phyloP scores from a whole-genome alignment of 1,140 invertebrate species.

The Rhagoletis pomonella region DNA sequence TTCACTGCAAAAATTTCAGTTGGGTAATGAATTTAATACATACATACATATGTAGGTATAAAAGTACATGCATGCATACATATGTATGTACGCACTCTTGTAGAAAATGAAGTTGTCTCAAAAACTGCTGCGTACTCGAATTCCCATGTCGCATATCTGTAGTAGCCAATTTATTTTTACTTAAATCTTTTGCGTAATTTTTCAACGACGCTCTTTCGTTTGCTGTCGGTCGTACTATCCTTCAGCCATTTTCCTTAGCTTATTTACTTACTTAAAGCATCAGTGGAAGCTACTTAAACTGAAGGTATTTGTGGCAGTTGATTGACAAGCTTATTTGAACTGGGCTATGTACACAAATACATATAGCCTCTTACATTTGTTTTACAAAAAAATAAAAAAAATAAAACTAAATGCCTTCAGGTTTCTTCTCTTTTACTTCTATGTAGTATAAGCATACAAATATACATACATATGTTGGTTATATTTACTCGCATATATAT shows the following conservation, averaged over 20 bases:
- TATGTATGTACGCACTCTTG: too few species aligned
- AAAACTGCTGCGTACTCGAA: neutral
- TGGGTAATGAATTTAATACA: too few species aligned
- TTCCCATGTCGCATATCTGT: neutral
- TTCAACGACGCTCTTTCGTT: neutral
- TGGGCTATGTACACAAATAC: neutral
- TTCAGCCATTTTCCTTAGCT: neutral
- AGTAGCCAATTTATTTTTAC: neutral
- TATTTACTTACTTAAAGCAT: neutral
- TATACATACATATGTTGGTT: neutral
- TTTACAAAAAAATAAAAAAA: neutral
- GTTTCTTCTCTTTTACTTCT: neutral
- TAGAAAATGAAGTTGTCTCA: neutral
- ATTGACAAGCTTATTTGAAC: constrained; percentile 3
- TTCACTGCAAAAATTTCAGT: too few species aligned
- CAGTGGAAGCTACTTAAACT: neutral
- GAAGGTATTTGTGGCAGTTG: neutral
- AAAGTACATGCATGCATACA: too few species aligned
- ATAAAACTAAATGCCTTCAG: neutral
- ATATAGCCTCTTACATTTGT: neutral
- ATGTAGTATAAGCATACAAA: neutral
- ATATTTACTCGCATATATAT: neutral
- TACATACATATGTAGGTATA: too few species aligned
- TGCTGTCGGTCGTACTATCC: neutral
- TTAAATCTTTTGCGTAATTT: neutral